Evolutionary conservation across 2,797 vertebrate species (phyloP), one percentile per base, ranked within the genome.

Genomic region (Pseudochromis fuscus): DNA sequence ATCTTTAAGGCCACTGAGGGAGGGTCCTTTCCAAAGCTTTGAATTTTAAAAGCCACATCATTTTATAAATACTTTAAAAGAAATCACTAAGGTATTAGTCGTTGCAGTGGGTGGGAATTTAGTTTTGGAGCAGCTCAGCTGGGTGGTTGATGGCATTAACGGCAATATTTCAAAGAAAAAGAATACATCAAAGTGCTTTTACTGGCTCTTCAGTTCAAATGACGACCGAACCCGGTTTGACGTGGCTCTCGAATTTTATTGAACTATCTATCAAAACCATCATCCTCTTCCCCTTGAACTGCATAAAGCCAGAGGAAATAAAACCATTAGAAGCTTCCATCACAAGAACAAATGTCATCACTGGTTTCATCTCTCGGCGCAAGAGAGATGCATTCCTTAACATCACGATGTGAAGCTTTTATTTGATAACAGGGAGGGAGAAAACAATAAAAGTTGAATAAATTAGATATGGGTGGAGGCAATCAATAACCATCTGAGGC

Each of bases 201-300:
- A 40, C 27, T 60, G 53, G 62, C 16, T 72, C 51, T 72, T 73
- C 11, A 44, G 33, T 71, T 81, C 42, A 79, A 78, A 67, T 66
- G 48, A 76, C 5, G 40, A 58, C 57, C 63, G 67, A 81, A 71
- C 67, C 37, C 40, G 40, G 51, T 73, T 78, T 74, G 71, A 84
- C 19, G 30, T 42, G 15, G 42, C 64, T 73, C 77, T 69, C 49
- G 61, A n/a, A 67, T 77, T 83, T 66, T 66, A 78, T 67, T 75
- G 52, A 87, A 69, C 70, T 50, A 74, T 82, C 76, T 45, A 82
- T 87, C 77, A 82, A 75, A 87, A 77, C 49, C 59, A 67, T 78
- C 77, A 68, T 62, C 49, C 2, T 64, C 33, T 50, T 66, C 62
- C 67, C 67, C 45, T 76, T 71, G 50, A 67, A 58, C 56, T 71